Percentiles rank a stretch among this genome's conserved stretches.
Evolutionary conservation across 2,113 vertebrate species (phyloP).

Genomic region (Lampris megalopsis): DNA sequence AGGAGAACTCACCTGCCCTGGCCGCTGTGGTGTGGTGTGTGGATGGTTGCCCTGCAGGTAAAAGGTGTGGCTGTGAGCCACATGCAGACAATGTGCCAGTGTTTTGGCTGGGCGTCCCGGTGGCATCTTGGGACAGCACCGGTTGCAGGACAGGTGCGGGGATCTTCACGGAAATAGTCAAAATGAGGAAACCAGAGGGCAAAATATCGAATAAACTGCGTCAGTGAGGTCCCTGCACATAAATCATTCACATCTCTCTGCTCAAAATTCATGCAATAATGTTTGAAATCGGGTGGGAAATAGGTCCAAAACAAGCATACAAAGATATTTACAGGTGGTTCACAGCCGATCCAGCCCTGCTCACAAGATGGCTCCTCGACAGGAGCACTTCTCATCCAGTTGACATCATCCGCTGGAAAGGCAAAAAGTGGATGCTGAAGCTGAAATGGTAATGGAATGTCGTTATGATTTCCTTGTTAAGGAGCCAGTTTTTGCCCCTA

Average conservation of each 20-base stretch:
- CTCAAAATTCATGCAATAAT: too few species aligned
- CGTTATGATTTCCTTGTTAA: background rate
- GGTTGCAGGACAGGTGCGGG: slow-evolving; percentile 44
- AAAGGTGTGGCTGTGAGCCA: slow-evolving; percentile 49
- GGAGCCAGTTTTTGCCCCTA: slow-evolving; percentile 16
- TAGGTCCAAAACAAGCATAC: background rate
- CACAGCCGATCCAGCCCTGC: slow-evolving; percentile 32
- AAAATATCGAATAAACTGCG: too few species aligned
- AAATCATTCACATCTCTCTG: too few species aligned
- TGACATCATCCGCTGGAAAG: slow-evolving; percentile 17
- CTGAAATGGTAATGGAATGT: background rate
- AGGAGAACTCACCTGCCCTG: slow-evolving; percentile 83
- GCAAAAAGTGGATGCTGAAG: background rate
- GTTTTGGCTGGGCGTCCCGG: slow-evolving; percentile 18
- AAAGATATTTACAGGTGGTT: slow-evolving; percentile 47
- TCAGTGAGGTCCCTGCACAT: too few species aligned
- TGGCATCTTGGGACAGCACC: slow-evolving; percentile 22
- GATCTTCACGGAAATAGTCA: slow-evolving; percentile 10
- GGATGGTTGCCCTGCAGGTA: slow-evolving; percentile 46
- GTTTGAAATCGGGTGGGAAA: too few species aligned
- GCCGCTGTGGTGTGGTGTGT: slow-evolving; percentile 50
- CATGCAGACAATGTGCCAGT: slow-evolving; percentile 38
- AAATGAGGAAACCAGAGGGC: too few species aligned
- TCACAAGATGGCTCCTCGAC: slow-evolving; percentile 3
- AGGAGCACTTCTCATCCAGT: slow-evolving; percentile 8